phyloP scores from a whole-genome alignment of 2,797 vertebrate genomes.

The Melanotaenia parkinsoni region DNA sequence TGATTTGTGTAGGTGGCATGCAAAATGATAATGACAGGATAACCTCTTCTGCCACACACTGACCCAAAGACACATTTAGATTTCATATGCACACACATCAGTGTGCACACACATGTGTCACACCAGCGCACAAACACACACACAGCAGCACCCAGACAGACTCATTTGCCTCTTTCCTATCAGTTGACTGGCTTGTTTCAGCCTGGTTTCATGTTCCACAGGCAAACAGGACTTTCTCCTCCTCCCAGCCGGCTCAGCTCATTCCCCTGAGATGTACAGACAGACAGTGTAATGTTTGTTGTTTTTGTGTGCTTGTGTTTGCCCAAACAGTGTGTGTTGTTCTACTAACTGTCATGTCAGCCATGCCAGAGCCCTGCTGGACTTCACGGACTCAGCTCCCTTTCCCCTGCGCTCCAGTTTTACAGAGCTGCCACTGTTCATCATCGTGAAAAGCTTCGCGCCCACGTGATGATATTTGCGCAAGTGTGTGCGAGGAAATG shows the following conservation, averaged over 20 bases:
- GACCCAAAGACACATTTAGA: constrained; percentile 48
- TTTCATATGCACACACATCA: constrained; percentile 8
- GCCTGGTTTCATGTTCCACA: constrained; percentile 31
- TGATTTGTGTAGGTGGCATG: constrained; percentile 47
- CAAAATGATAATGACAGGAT: constrained; percentile 55
- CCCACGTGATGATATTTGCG: not conserved
- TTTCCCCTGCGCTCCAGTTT: constrained; percentile 14
- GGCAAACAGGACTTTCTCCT: constrained; percentile 19
- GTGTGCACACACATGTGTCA: constrained; percentile 22
- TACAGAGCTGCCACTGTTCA: constrained; percentile 50
- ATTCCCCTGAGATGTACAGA: constrained; percentile 15
- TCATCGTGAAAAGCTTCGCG: constrained; percentile 40
- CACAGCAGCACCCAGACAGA: constrained; percentile 34
- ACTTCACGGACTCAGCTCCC: constrained; percentile 26
- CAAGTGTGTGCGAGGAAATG: constrained; percentile 3
- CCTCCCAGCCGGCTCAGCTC: constrained; percentile 2
- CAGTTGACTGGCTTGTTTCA: constrained; percentile 2
- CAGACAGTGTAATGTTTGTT: constrained; percentile 13
- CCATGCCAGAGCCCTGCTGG: constrained; percentile 45
- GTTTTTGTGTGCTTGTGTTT: constrained; percentile 33
- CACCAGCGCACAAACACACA: constrained; percentile 31
- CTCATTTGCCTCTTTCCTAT: constrained; percentile 14
- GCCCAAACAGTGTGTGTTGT: constrained; percentile 35
- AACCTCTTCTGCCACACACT: not conserved
- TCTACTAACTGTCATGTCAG: constrained; percentile 20